phyloP scores from a whole-genome alignment of 2,888 invertebrate species.

The Cloeon dipterum region DNA sequence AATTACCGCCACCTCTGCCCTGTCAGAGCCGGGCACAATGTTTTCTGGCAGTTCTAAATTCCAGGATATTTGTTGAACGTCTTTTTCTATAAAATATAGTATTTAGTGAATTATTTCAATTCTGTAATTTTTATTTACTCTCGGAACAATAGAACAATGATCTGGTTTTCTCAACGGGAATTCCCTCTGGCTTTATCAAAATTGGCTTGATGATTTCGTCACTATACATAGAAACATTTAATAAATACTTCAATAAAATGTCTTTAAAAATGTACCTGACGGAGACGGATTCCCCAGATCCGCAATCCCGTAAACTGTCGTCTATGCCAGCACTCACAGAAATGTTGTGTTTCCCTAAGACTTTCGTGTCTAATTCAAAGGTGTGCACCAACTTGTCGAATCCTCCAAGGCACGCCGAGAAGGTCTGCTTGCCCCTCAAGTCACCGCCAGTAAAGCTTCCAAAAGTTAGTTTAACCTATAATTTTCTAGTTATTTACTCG shows the following conservation, averaged over 20 bases:
- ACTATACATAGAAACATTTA: too few species aligned
- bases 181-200: constrained; percentile 45
- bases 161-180: constrained; percentile 35
- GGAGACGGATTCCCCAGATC: too few species aligned
- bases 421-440: not conserved
- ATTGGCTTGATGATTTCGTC: constrained; percentile 39
- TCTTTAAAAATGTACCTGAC: too few species aligned
- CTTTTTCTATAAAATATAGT: too few species aligned
- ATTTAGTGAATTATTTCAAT: constrained; percentile 3
- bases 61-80: too few species aligned
- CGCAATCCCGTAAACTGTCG: too few species aligned
- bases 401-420: not conserved
- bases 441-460: constrained; percentile 1
- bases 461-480: constrained; percentile 2
- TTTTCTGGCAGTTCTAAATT: constrained; percentile 24
- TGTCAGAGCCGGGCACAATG: constrained; percentile 35
- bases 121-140: constrained; percentile 23
- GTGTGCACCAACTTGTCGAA: constrained; percentile 1
- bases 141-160: constrained; percentile 42
- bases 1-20: constrained; percentile 32
- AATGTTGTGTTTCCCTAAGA: constrained; percentile 25
- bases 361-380: constrained; percentile 9
- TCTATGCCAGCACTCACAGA: constrained; percentile 25
- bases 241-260: too few species aligned
- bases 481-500: too few species aligned